These are phyloP conservation scores for Patella vulgata DNA, from an alignment of 1,140 invertebrate genomes.

Conservation along the genomic window DNA sequence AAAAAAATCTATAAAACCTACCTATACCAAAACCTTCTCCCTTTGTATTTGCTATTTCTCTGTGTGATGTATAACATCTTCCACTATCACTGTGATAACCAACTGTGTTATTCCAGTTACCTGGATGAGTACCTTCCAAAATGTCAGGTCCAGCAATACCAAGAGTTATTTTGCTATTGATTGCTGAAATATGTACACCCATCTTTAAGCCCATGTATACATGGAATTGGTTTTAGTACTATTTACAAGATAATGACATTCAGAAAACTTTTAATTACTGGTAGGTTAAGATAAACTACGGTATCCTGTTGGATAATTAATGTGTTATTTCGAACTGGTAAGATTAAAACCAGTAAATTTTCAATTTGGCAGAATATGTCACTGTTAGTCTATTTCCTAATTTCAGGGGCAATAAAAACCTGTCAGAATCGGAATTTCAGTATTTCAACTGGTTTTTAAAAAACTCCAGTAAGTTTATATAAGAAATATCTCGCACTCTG, in stretches of 20 bases:
- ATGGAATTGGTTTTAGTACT: not conserved
- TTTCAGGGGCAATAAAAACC: too few relatives aligned
- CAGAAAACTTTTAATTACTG: not conserved
- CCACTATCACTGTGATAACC: constrained; percentile 63
- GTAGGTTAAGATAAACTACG: not conserved
- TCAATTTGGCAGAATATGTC: too few relatives aligned
- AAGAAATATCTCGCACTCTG: too few relatives aligned
- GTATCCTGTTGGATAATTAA: not conserved
- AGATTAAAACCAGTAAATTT: not conserved
- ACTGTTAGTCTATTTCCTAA: too few relatives aligned
- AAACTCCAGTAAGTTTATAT: too few relatives aligned
- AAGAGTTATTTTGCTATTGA: constrained; percentile 58
- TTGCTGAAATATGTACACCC: too few relatives aligned
- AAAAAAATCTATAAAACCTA: too few relatives aligned
- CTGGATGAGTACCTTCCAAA: constrained; percentile 55
- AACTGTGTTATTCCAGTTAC: constrained; percentile 63
- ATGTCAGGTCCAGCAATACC: constrained; percentile 65
- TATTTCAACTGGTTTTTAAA: too few relatives aligned
- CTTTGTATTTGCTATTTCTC: constrained; percentile 51
- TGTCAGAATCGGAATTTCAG: too few relatives aligned
- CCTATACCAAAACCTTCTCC: constrained; percentile 59
- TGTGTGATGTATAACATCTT: constrained; percentile 60
- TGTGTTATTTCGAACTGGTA: not conserved
- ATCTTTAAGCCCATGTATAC: too few relatives aligned
- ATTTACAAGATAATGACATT: constrained; percentile 1